A percentile compares a stretch with the other conserved stretches of the same genome.
Evolutionary conservation across 2,888 invertebrate genomes (phyloP).

Genomic region (Dorcus hopei): DNA sequence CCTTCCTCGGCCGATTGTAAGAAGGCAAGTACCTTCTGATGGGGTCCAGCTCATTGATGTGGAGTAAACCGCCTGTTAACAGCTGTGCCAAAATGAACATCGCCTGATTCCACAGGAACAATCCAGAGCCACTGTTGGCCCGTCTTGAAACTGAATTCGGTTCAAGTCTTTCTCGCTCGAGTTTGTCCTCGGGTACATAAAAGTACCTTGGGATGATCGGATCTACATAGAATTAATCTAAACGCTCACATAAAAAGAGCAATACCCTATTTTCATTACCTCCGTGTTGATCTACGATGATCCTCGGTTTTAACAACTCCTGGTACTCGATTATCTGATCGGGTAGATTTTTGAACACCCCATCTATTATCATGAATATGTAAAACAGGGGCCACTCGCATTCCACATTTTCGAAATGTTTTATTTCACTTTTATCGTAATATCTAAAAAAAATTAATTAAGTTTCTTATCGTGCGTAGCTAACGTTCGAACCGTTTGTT

Average conservation of each 20-base stretch:
- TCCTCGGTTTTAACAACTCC: slow-evolving; percentile 73
- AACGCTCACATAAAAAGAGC: neutral
- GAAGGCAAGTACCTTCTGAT: slow-evolving; percentile 93
- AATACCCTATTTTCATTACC: slow-evolving; percentile 50
- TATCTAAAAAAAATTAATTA: slow-evolving; percentile 52
- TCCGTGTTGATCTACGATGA: slow-evolving; percentile 78
- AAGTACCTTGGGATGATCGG: slow-evolving; percentile 94
- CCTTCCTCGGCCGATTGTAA: slow-evolving; percentile 88
- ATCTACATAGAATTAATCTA: slow-evolving; percentile 53
- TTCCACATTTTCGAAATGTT: slow-evolving; percentile 93
- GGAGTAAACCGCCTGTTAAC: slow-evolving; percentile 82
- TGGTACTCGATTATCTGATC: slow-evolving; percentile 93
- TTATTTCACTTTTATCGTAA: slow-evolving; percentile 89
- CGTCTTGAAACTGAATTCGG: slow-evolving; percentile 52
- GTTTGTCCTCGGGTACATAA: slow-evolving; percentile 70
- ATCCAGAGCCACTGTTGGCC: slow-evolving; percentile 54
- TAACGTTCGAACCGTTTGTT: too few relatives aligned
- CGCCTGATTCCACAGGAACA: slow-evolving; percentile 95
- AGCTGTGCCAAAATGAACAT: slow-evolving; percentile 92
- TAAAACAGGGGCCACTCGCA: slow-evolving; percentile 98
- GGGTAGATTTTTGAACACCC: slow-evolving; percentile 81
- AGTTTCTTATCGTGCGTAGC: slow-evolving; percentile 1
- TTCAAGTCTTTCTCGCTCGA: slow-evolving; percentile 68
- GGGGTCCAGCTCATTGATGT: slow-evolving; percentile 94
- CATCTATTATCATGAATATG: slow-evolving; percentile 94